Percentiles rank a stretch among this genome's conserved stretches.
Evolutionary conservation across 2,888 invertebrate genomes (phyloP).

Genomic region (Andrena camellia): DNA sequence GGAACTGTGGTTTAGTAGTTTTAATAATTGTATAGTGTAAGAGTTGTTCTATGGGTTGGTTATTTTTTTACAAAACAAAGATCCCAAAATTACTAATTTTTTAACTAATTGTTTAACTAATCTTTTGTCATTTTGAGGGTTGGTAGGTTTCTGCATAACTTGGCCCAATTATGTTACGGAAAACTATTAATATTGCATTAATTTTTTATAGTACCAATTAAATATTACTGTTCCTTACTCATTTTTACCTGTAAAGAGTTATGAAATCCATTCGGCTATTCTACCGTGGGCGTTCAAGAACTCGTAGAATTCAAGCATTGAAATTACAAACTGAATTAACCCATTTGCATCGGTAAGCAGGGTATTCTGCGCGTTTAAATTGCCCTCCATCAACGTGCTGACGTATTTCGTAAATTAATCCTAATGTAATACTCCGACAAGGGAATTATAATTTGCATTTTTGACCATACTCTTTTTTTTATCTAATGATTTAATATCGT

Average conservation of each 20-base stretch:
- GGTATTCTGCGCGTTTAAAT: constrained; percentile 5
- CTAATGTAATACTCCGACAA: not conserved
- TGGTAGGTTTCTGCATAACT: no score
- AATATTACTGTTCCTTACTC: not conserved
- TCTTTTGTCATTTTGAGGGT: not conserved
- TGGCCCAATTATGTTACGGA: not conserved
- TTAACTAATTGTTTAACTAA: not conserved
- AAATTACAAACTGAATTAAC: constrained; percentile 17
- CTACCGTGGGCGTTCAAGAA: constrained; percentile 1
- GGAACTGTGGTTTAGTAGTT: no score
- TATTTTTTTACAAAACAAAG: no score
- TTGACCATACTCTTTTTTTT: not conserved
- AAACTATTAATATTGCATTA: not conserved
- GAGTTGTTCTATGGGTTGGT: no score
- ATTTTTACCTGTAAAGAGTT: not conserved
- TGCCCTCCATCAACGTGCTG: not conserved
- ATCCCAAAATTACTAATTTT: no score
- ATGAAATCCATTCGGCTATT: not conserved
- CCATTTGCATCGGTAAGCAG: constrained; percentile 16
- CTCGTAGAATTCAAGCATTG: constrained; percentile 2
- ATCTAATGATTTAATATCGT: no score
- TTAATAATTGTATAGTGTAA: no score
- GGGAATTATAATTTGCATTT: not conserved
- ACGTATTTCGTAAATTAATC: not conserved
- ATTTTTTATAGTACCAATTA: not conserved